Evolutionary conservation across 2,797 vertebrate species (phyloP).

Genomic region (Esox lucius): DNA sequence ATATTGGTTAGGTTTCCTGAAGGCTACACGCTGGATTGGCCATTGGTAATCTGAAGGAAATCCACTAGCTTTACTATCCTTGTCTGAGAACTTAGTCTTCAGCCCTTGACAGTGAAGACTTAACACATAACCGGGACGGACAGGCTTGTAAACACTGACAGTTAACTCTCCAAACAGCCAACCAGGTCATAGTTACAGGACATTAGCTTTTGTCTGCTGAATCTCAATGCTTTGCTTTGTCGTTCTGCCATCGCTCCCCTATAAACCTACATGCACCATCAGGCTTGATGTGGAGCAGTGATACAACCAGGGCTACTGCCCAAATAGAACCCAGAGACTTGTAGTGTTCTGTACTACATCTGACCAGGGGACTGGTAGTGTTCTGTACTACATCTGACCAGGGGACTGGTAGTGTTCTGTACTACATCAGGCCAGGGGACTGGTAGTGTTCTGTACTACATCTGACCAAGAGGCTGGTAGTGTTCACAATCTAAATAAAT

Average conservation of each 20-base stretch:
- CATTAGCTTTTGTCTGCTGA: constrained; percentile 63
- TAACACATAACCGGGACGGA: constrained; percentile 70
- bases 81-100: constrained; percentile 35
- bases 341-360: too few relatives aligned
- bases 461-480: too few relatives aligned
- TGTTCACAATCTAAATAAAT: too few relatives aligned
- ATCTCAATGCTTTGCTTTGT: constrained; percentile 47
- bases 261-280: constrained; percentile 56
- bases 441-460: too few relatives aligned
- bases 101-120: constrained; percentile 49
- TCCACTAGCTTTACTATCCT: constrained; percentile 22
- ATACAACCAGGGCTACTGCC: constrained; percentile 15
- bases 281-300: constrained; percentile 35
- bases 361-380: too few relatives aligned
- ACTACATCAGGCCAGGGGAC: too few relatives aligned
- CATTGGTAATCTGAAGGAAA: constrained; percentile 36
- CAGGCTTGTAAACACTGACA: constrained; percentile 67
- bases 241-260: constrained; percentile 13
- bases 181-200: constrained; percentile 62
- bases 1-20: constrained; percentile 34
- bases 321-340: not conserved
- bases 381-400: too few relatives aligned
- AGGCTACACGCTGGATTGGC: not conserved
- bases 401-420: too few relatives aligned
- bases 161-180: constrained; percentile 52